Conservation (phyloP, 2,797 vertebrate genomes). For the Neomorphus geoffroyi region DNA sequence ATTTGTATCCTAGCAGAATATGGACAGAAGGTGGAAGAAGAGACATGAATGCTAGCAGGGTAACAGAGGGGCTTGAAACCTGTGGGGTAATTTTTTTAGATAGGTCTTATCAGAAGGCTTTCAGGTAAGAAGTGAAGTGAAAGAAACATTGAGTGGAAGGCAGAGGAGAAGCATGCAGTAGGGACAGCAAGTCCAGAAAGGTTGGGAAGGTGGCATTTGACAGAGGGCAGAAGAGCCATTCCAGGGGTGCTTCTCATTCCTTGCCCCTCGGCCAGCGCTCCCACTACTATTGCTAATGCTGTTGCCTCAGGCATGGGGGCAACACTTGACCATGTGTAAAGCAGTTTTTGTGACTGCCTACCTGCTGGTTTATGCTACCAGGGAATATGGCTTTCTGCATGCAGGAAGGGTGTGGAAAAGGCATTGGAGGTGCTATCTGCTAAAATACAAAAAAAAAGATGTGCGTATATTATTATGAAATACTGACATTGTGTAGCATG, state of each 20-base stretch:
- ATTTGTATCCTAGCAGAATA: background rate
- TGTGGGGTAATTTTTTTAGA: background rate
- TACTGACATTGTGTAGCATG: background rate
- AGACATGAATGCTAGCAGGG: background rate
- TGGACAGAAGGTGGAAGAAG: background rate
- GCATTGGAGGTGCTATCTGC: background rate
- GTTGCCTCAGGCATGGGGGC: background rate
- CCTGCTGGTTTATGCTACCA: background rate
- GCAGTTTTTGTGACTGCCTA: background rate
- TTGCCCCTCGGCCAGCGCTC: background rate
- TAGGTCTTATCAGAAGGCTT: background rate
- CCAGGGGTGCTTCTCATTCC: fast-evolving
- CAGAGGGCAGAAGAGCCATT: background rate
- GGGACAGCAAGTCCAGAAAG: background rate
- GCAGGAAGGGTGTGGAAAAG: background rate
- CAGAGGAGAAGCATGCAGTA: background rate
- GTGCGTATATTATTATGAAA: background rate
- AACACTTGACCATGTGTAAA: background rate
- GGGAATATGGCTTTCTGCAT: background rate
- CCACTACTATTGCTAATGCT: background rate
- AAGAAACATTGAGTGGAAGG: background rate
- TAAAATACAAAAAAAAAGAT: background rate
- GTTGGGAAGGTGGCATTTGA: background rate
- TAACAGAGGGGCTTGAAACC: background rate
- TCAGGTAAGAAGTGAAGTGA: background rate